Percentiles rank a stretch among this genome's conserved stretches.
phyloP scores from a whole-genome alignment of 2,888 invertebrate species.

The Ceraclea dissimilis region DNA sequence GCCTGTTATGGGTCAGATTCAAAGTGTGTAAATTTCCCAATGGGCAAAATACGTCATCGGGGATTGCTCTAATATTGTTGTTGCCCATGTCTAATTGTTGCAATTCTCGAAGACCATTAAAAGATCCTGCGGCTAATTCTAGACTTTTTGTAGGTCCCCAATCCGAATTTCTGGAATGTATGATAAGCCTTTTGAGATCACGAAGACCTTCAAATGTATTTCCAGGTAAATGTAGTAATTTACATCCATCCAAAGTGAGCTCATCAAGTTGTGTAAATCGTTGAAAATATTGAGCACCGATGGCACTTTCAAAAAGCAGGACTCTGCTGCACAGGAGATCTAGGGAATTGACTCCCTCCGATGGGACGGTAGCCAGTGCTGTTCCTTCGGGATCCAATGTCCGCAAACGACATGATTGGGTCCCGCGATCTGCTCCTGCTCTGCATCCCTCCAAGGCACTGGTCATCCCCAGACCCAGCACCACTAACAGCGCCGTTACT shows the following conservation, averaged over 20 bases:
- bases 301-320: conserved; percentile 69
- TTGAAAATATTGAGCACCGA: conserved; percentile 64
- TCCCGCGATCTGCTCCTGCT: conserved; percentile 29
- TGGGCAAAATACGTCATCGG: conserved; percentile 72
- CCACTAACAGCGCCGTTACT: conserved; percentile 3
- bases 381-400: conserved; percentile 63
- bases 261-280: conserved; percentile 67
- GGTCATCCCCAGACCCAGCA: conserved; percentile 41
- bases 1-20: conserved; percentile 78
- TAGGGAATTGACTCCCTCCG: conserved; percentile 66
- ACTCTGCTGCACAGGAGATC: conserved; percentile 71
- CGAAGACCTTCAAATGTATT: conserved; percentile 73
- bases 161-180: conserved; percentile 73
- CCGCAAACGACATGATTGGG: conserved; percentile 54
- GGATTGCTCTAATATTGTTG: conserved; percentile 75
- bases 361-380: conserved; percentile 51
- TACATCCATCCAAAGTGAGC: conserved; percentile 69
- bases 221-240: conserved; percentile 66
- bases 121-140: conserved; percentile 62
- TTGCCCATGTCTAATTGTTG: conserved; percentile 72
- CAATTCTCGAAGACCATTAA: conserved; percentile 72
- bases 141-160: conserved; percentile 71
- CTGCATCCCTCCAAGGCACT: conserved; percentile 39
- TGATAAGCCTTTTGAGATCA: conserved; percentile 67
- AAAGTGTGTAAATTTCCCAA: conserved; percentile 71